These are phyloP conservation scores for Beaufortia kweichowensis DNA, from an alignment of 2,113 vertebrate species.

Conservation along the genomic window DNA sequence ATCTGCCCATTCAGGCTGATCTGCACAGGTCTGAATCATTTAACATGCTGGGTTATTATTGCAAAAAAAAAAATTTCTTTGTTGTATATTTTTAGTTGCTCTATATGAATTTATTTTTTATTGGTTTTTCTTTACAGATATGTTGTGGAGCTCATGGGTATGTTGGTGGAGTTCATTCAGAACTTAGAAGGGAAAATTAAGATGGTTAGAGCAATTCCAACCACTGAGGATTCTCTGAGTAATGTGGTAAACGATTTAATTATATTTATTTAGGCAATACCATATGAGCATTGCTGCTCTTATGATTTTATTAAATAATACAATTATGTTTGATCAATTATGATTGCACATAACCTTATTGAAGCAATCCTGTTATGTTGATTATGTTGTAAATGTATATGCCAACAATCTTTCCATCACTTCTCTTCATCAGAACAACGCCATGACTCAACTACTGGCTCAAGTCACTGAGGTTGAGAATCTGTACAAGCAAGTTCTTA, in stretches of 20 bases:
- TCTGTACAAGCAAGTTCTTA: constrained; percentile 77
- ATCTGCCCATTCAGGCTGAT: constrained; percentile 81
- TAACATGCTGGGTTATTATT: background rate
- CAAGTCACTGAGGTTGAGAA: constrained; percentile 75
- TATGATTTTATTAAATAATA: too few species aligned
- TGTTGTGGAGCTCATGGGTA: constrained; percentile 75
- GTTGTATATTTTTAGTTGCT: too few species aligned
- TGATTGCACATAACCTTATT: background rate
- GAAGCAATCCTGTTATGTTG: background rate
- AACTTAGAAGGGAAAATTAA: constrained; percentile 80
- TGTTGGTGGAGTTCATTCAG: constrained; percentile 82
- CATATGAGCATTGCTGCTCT: background rate
- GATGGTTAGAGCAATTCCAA: constrained; percentile 67
- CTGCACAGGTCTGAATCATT: constrained; percentile 80
- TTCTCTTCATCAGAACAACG: constrained; percentile 73
- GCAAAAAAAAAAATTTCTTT: background rate
- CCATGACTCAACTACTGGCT: constrained; percentile 72
- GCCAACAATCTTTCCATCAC: background rate
- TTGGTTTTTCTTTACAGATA: constrained; percentile 66
- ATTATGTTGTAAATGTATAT: background rate
- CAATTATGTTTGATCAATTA: too few species aligned
- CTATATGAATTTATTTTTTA: background rate
- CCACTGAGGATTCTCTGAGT: constrained; percentile 61
- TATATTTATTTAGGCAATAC: background rate
- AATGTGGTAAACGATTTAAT: constrained; percentile 78